Evolutionary conservation across 2,113 vertebrate species (phyloP).

Genomic region (Lasiurus cinereus): DNA sequence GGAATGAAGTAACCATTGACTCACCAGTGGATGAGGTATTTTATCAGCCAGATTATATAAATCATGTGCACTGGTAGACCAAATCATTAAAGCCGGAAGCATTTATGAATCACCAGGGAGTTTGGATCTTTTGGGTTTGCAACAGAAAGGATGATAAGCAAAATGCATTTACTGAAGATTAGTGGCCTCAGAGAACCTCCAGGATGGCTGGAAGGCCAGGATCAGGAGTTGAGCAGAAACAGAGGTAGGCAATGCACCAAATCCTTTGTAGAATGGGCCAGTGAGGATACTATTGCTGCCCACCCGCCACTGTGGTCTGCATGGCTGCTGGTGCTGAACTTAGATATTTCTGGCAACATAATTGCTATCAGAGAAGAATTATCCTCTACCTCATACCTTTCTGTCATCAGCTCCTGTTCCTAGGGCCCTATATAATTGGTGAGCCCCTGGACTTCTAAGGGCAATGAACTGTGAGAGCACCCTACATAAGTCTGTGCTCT

Average conservation of each 20-base stretch:
- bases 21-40: not conserved
- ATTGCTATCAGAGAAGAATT: not conserved
- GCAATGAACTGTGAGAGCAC: no score
- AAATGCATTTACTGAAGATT: not conserved
- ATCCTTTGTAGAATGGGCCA: not conserved
- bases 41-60: not conserved
- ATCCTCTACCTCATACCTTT: not conserved
- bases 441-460: not conserved
- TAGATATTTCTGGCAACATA: not conserved
- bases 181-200: not conserved
- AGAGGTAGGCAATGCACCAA: not conserved
- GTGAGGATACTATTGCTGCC: not conserved
- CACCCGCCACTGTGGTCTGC: not conserved
- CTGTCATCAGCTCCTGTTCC: not conserved
- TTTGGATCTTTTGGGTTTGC: not conserved
- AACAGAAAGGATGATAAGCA: not conserved
- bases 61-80: not conserved
- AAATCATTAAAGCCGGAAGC: not conserved
- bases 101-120: not conserved
- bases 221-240: not conserved
- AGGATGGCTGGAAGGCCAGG: not conserved
- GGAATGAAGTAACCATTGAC: not conserved
- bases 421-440: not conserved
- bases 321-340: not conserved
- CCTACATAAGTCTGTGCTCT: not conserved